Evolutionary conservation across 1,140 invertebrate genomes (phyloP).

Genomic region (Drosophila tani): DNA sequence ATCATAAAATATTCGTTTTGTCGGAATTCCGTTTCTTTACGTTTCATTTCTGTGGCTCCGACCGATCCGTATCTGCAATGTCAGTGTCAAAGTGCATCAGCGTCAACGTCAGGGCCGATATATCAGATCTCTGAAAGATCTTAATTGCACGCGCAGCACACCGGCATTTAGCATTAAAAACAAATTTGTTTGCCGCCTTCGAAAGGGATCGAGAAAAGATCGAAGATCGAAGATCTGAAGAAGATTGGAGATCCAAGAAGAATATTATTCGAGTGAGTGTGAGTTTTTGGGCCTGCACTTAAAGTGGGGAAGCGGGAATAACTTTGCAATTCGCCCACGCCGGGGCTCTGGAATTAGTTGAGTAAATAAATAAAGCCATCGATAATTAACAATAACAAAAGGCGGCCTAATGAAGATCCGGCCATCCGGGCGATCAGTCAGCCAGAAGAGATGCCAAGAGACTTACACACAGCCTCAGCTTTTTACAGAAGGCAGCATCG

Average conservation of each 20-base stretch:
- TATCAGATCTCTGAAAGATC: slow-evolving; percentile 52
- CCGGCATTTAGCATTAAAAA: slow-evolving; percentile 46
- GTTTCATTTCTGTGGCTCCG: slow-evolving; percentile 1
- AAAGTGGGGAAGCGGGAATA: slow-evolving; percentile 5
- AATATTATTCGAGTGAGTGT: slow-evolving; percentile 35
- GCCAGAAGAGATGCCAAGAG: slow-evolving; percentile 30
- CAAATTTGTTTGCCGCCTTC: slow-evolving; percentile 44
- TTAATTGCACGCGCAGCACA: slow-evolving; percentile 54
- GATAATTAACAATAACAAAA: slow-evolving; percentile 82
- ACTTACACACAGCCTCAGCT: slow-evolving; percentile 39
- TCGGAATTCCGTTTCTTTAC: slow-evolving; percentile 30
- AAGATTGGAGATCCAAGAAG: slow-evolving; percentile 14
- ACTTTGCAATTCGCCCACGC: slow-evolving; percentile 39
- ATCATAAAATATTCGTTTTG: slow-evolving; percentile 35
- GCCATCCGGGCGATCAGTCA: slow-evolving; percentile 54
- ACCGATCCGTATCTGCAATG: slow-evolving; percentile 74
- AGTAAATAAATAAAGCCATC: slow-evolving; percentile 69
- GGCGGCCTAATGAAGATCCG: slow-evolving; percentile 71
- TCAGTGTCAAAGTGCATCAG: slow-evolving; percentile 72
- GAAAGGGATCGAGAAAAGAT: slow-evolving; percentile 34
- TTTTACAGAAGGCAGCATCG: slow-evolving; percentile 27
- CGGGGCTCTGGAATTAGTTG: slow-evolving; percentile 67
- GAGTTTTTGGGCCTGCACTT: neutral
- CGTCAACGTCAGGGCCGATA: slow-evolving; percentile 60
- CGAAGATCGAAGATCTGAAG: slow-evolving; percentile 19